phyloP scores from a whole-genome alignment of 2,888 invertebrate species.

The Syrista parreyssii region DNA sequence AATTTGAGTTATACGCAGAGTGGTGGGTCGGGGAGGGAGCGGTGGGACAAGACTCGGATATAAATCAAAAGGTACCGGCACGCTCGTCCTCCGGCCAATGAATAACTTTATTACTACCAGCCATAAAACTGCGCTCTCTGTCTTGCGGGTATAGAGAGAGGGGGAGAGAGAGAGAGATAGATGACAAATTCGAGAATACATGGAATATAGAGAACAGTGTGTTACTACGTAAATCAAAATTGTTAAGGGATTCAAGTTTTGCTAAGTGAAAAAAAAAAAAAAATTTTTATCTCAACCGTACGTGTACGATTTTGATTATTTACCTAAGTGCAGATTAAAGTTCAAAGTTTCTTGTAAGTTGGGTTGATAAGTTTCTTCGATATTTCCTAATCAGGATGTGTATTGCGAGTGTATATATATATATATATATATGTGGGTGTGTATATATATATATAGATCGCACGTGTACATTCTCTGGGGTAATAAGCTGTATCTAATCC shows the following conservation, averaged over 20 bases:
- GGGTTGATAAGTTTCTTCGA: background rate
- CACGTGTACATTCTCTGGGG: background rate
- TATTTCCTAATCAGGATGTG: background rate
- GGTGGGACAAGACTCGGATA: slow-evolving; percentile 2
- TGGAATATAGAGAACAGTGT: background rate
- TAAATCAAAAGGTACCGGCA: background rate
- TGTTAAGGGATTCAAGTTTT: background rate
- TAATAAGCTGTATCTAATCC: background rate
- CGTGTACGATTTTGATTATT: background rate
- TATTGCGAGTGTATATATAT: background rate
- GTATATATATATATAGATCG: background rate
- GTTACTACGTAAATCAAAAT: background rate
- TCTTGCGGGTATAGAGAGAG: background rate
- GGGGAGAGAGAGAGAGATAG: too few relatives aligned
- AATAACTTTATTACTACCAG: background rate
- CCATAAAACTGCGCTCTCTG: background rate
- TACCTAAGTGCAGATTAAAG: background rate
- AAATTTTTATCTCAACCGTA: background rate
- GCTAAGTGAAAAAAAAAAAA: background rate
- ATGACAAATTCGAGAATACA: too few relatives aligned
- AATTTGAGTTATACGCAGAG: background rate
- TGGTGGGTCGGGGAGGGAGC: background rate
- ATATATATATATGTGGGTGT: background rate
- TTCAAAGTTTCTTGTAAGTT: background rate
- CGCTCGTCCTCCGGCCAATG: background rate